Percentiles rank a stretch among this genome's conserved stretches.
Evolutionary conservation across 2,888 invertebrate species (phyloP).

Genomic region (Monochamus alternatus): DNA sequence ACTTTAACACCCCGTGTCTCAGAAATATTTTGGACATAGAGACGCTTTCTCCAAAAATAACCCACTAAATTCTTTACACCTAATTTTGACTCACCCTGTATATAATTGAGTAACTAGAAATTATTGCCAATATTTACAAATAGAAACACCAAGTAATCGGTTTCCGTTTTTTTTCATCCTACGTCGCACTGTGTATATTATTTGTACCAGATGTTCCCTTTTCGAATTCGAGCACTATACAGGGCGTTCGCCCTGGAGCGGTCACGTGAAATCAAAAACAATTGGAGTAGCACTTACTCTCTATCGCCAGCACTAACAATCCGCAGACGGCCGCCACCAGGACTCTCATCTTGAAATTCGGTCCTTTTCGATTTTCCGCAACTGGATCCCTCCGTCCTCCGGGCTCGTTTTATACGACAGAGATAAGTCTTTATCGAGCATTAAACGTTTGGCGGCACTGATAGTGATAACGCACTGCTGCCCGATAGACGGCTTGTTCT

Average conservation of each 20-base stretch:
- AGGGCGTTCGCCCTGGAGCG: not conserved
- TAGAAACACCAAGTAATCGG: no score
- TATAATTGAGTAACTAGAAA: no score
- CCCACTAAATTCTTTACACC: no score
- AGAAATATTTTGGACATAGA: no score
- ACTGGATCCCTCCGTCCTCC: not conserved
- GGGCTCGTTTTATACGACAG: not conserved
- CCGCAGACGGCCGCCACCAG: not conserved
- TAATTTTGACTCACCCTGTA: no score
- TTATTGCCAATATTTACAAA: no score
- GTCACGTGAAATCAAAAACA: not conserved
- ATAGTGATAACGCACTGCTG: not conserved
- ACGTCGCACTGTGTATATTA: no score
- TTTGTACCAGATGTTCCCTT: no score
- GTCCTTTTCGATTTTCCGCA: constrained; percentile 4
- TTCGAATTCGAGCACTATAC: not conserved
- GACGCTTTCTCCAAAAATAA: no score
- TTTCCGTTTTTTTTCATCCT: no score
- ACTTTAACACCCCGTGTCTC: no score
- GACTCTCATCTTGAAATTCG: not conserved
- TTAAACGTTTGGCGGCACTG: constrained; percentile 1
- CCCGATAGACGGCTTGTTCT: not conserved
- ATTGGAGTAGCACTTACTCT: not conserved
- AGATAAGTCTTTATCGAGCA: not conserved
- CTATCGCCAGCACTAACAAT: not conserved